Conservation (phyloP, 2,797 vertebrate species). For the Acanthiza pusilla region DNA sequence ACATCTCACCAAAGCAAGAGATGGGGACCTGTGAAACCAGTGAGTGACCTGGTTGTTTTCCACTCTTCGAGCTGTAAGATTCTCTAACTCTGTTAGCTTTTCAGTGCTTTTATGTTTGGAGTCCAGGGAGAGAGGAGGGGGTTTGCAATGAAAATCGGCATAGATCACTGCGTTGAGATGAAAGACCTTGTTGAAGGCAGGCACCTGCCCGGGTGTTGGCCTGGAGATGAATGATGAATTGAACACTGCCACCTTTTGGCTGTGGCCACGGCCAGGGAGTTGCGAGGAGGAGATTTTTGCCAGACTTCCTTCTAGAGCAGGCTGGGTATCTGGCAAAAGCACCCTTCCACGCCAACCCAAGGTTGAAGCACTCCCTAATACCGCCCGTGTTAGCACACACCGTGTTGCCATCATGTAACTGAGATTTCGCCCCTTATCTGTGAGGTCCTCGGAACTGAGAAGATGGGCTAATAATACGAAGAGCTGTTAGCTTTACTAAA, state of each 20-base stretch:
- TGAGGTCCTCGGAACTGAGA: slow-evolving; percentile 9
- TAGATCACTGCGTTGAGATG: neutral
- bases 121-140: neutral
- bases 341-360: neutral
- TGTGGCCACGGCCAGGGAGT: slow-evolving; percentile 14
- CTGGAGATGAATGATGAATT: slow-evolving; percentile 47
- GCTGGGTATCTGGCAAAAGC: neutral
- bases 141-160: neutral
- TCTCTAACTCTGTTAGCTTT: slow-evolving; percentile 22
- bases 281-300: neutral
- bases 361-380: neutral
- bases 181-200: neutral
- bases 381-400: neutral
- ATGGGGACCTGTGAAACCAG: neutral
- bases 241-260: slow-evolving; percentile 71
- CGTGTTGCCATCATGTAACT: neutral
- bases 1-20: neutral
- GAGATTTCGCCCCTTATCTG: neutral
- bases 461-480: slow-evolving; percentile 14
- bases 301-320: neutral
- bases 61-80: neutral
- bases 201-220: neutral
- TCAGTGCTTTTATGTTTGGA: slow-evolving; percentile 19
- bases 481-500: slow-evolving; percentile 44
- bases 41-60: neutral